A percentile compares a stretch with the other conserved stretches of the same genome.
These are phyloP conservation scores for Allygus modestus DNA, from an alignment of 2,888 invertebrate species.

Conservation along the genomic window DNA sequence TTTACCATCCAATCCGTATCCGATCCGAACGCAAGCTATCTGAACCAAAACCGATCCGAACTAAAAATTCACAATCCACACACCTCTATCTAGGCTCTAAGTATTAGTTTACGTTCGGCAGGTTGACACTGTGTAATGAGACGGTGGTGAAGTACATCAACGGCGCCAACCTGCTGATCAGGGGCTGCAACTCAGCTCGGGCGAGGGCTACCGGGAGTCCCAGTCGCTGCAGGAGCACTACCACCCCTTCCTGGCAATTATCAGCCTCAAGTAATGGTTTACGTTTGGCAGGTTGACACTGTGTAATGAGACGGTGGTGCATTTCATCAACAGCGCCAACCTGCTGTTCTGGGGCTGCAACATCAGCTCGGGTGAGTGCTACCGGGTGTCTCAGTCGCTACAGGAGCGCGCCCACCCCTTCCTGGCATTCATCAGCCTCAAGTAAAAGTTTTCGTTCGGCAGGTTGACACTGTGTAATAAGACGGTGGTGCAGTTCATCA, in stretches of 20 bases:
- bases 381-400: slow-evolving; percentile 92
- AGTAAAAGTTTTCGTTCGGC: too few relatives aligned
- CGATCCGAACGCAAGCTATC: too few relatives aligned
- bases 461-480: slow-evolving; percentile 80
- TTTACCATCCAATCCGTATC: too few relatives aligned
- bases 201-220: slow-evolving; percentile 95
- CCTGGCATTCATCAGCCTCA: slow-evolving; percentile 93
- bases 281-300: slow-evolving; percentile 76
- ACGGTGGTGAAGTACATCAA: slow-evolving; percentile 90
- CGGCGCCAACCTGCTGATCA: slow-evolving; percentile 88
- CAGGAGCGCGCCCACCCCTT: slow-evolving; percentile 91
- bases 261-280: too few relatives aligned
- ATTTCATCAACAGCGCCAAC: slow-evolving; percentile 86
- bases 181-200: slow-evolving; percentile 94
- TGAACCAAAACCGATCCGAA: too few relatives aligned
- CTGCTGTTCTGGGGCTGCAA: slow-evolving; percentile 97
- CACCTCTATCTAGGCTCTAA: too few relatives aligned
- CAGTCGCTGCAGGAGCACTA: slow-evolving; percentile 90
- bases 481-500: slow-evolving; percentile 88
- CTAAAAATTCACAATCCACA: too few relatives aligned
- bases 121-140: slow-evolving; percentile 80
- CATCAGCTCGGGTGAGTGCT: slow-evolving; percentile 92
- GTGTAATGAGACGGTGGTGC: slow-evolving; percentile 84
- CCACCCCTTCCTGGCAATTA: slow-evolving; percentile 93
- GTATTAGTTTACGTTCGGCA: too few relatives aligned